Evolutionary conservation across 2,888 invertebrate species (phyloP), one percentile per base, ranked within the genome.

Genomic region (Germaria angustata): DNA sequence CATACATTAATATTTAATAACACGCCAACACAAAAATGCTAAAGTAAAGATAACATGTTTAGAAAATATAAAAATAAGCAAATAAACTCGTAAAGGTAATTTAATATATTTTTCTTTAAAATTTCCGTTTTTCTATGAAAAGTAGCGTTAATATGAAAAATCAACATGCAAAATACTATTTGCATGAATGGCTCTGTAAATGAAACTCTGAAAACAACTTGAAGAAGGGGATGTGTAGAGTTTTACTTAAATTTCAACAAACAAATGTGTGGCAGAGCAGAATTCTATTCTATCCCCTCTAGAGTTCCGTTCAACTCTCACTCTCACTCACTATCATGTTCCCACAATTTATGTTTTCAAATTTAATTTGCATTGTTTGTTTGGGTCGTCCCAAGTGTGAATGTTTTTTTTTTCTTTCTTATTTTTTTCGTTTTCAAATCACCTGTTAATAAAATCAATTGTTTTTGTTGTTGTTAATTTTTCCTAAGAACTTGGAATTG

Each of bases 1-100:
- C 49, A 69, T 44, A 51, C 49, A 69, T 69, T 44, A 82, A 82
- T 78, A 82, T 82, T 75, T 75, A 82, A 82, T 82, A 78, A 59
- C 78, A 82, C 78, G 81, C 72, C 68, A 77, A 66, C 79, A 59
- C 69, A 72, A 34, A 63, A 22, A 34, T 41, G 28, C 17, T 9
- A 65, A 22, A 59, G 34, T 49, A 24, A 53, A 65, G 4, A 55
- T 44, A 63, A 32, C 28, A 57, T 34, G 6, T 2, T 57, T 24
- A 34, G 0, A 28, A 20, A 39, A 15, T 32, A 11, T 0, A 28
- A 44, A 28, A 51, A 13, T 22, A 17, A 80, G 11, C 22, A 68
- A 80, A 69, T 63, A 53, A 41, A 55, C 7, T 17, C 20, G 34
- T 28, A 53, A 68, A 78, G 34, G 78, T 68, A 81, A 81, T 77